A percentile compares a stretch with the other conserved stretches of the same genome.
These are phyloP conservation scores for Ostrea edulis DNA, from an alignment of 1,140 invertebrate species.

Conservation along the genomic window DNA sequence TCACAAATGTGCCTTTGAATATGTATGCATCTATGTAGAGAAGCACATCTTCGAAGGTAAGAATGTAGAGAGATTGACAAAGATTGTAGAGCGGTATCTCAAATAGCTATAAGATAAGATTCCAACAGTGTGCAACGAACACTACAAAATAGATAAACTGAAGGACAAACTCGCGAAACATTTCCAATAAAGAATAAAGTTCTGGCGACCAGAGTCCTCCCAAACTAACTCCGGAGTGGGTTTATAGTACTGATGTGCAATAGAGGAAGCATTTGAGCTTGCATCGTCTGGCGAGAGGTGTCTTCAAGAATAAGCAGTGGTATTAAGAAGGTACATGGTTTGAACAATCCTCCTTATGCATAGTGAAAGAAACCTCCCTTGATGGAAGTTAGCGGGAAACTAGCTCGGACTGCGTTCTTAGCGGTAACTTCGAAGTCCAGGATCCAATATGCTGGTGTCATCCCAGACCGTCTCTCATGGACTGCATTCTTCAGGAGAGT, in stretches of 20 bases:
- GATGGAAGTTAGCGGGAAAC: no score
- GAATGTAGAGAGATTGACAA: slow-evolving; percentile 16
- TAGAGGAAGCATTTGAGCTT: neutral
- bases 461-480: no score
- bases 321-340: slow-evolving; percentile 9
- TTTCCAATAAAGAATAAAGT: neutral
- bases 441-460: no score
- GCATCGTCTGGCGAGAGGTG: slow-evolving; percentile 29
- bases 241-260: no score
- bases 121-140: neutral
- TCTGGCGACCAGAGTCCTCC: no score
- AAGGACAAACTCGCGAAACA: neutral
- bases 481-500: no score
- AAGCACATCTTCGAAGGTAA: neutral
- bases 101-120: neutral
- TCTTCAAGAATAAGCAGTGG: slow-evolving; percentile 18
- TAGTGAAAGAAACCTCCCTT: neutral
- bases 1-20: slow-evolving; percentile 24
- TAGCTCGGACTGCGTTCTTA: no score
- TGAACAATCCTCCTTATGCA: no score
- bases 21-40: neutral
- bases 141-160: neutral
- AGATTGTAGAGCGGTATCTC: slow-evolving; percentile 17
- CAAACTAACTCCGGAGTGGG: no score
- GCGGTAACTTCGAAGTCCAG: no score